Evolutionary conservation across 2,888 invertebrate species (phyloP).

Genomic region (Ophion ventricosus): DNA sequence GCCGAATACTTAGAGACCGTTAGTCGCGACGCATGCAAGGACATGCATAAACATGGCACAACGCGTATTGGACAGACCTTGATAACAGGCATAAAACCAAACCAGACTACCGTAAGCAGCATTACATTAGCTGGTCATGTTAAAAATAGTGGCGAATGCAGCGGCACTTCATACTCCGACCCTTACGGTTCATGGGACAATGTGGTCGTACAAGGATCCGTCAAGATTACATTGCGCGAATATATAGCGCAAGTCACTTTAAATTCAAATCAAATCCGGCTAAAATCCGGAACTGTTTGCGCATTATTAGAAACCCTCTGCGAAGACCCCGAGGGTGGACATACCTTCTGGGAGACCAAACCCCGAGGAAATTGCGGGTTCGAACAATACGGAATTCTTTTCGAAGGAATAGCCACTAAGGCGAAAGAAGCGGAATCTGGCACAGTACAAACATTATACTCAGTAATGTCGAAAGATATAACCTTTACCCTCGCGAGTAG

Average conservation of each 20-base stretch:
- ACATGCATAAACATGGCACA: constrained; percentile 6
- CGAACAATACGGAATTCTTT: constrained; percentile 50
- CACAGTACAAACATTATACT: constrained; percentile 15
- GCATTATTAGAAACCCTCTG: neutral
- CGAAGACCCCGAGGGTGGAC: constrained; percentile 8
- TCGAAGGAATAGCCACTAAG: constrained; percentile 48
- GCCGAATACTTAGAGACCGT: neutral
- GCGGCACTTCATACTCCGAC: constrained; percentile 9
- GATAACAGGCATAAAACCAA: neutral
- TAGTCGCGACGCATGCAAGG: constrained; percentile 13
- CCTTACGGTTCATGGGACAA: constrained; percentile 16
- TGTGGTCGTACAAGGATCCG: neutral
- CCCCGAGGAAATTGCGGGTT: constrained; percentile 40
- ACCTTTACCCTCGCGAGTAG: constrained; percentile 24
- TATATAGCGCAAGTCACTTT: neutral
- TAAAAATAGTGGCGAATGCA: neutral
- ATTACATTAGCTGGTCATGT: constrained; percentile 7
- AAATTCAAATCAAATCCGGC: neutral
- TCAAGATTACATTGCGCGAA: neutral
- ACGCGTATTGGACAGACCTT: constrained; percentile 2
- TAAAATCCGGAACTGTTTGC: neutral
- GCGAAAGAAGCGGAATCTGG: constrained; percentile 9
- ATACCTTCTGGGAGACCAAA: constrained; percentile 37
- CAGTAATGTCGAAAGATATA: neutral
- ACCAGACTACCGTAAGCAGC: constrained; percentile 7